These are phyloP conservation scores for Felis catus DNA, from an alignment of 2,113 vertebrate genomes.

Conservation along the genomic window F.catus_Fca126_mat1.0 CM031428.1:20674501-20675000, in stretches of 20 bases:
- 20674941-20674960: conserved; percentile 99
- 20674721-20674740: background rate
- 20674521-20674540: background rate
- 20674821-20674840: conserved; percentile 4
- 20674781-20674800: conserved; percentile 37
- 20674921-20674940: conserved; percentile 97
- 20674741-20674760: conserved; percentile 31
- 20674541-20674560: background rate
- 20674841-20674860: background rate
- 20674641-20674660: background rate
- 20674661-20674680: background rate
- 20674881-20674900: conserved; percentile 98
- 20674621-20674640: conserved; percentile 25
- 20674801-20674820: background rate
- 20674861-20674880: conserved; percentile 88
- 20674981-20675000: conserved; percentile 99
- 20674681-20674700: background rate
- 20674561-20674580: background rate
- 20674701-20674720: background rate
- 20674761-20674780: background rate
- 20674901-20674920: conserved; percentile 99
- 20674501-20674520: background rate
- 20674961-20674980: conserved; percentile 99
- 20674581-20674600: background rate
- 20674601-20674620: conserved; percentile 45